Evolutionary conservation across 2,797 vertebrate genomes (phyloP), one percentile per base, ranked within the genome.

Genomic region (Urosaurus nigricauda): DNA sequence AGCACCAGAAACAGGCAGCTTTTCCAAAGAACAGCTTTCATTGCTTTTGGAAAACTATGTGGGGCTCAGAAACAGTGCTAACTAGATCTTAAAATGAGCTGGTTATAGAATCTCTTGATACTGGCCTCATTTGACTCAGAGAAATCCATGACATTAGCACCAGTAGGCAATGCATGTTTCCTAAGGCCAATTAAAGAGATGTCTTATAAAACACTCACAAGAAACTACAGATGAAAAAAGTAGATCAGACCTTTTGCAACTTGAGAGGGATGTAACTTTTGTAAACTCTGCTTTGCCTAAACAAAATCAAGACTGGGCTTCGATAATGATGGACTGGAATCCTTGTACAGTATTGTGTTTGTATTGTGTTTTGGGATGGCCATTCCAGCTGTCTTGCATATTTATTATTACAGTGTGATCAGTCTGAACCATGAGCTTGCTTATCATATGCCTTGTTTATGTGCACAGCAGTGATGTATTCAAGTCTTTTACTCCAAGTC

Each of bases 21-120:
- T n/a, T 81, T 70, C 83, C 87, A 85, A 85, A 85, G 74, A 79
- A 21, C 60, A 68, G 58, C 40, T 88, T 60, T 74, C 77, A 85
- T 56, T 77, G 29, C 73, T 16, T 77, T 88, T 85, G 53, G 83
- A 85, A 32, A 87, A 78, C 60, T 82, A 35, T 65, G 40, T 83
- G 60, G 60, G 16, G 63, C 85, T 24, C 74, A 51, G 3, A 58
- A 84, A 32, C 65, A 71, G 11, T 11, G 43, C 60, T 79, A 60
- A 68, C 32, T 21, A 68, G 75, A 14, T 63, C 73, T 77, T 32
- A 29, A 63, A 63, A 77, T 77, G 35, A 85, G 53, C 73, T 75
- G 53, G 53, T 85, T 75, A 43, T 75, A 85, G 68, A 74, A 85
- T 29, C 32, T 40, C 12, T 29, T 73, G 35, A 40, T 75, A 35